Evolutionary conservation across 2,888 invertebrate species (phyloP), one percentile per base, ranked within the genome.

Genomic region (Xylophagus ater): DNA sequence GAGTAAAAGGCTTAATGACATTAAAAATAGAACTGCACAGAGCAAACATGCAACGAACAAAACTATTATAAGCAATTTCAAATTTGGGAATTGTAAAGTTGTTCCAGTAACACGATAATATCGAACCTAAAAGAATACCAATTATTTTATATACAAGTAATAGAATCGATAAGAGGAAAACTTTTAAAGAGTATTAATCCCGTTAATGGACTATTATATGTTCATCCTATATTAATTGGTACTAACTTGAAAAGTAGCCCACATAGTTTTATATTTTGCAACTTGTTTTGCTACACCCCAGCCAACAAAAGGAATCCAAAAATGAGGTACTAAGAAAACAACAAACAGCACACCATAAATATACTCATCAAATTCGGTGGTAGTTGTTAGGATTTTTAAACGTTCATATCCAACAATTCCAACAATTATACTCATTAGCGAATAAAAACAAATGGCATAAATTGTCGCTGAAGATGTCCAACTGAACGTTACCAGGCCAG

Each of bases 251-350:
- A 77, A 78, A 46, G 68, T 69, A 14, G 73, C 75, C 78, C 78
- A 79, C 46, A 70, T 74, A 32, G 77, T 76, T 60, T 78, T 79
- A 55, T 79, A 78, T 47, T 73, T 71, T 40, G 77, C 77, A 4
- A 78, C 78, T 57, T 78, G 73, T 29, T 68, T 68, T 1, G 78
- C 79, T 17, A 78, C 78, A 1, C 78, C 76, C 78, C 78, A 78
- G 1, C 78, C 78, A 10, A 77, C 75, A 51, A 74, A 78, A 0
- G 78, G 78, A 31, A 77, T 75, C 74, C 75, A 77, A 58, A 79
- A 79, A 53, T 78, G 78, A 0, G 79, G 79, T 8, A 78, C 68
- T 32, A 79, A 65, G 52, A 75, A 78, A 9, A 77, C 68, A 1
- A 79, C 68, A 52, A 78, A 79, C 13, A 79, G 64, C 38, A 78